Evolutionary conservation across 2,113 vertebrate genomes (phyloP).

Genomic region (Oenanthe melanoleuca): DNA sequence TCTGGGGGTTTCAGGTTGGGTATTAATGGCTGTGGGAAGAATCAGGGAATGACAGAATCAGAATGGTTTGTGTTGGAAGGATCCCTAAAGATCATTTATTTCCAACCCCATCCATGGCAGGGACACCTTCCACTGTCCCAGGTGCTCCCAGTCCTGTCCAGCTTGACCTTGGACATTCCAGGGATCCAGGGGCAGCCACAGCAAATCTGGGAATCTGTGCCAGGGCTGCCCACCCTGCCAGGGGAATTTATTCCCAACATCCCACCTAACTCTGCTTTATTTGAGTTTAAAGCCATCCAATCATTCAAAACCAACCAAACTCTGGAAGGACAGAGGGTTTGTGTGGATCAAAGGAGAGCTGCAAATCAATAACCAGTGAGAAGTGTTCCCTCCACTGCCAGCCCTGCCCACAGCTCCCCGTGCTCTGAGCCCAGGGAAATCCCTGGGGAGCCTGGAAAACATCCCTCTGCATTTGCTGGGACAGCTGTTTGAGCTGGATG

Average conservation of each 20-base stretch:
- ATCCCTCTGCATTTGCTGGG: background rate
- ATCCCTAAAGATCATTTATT: no score
- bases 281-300: background rate
- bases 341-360: background rate
- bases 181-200: background rate
- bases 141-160: background rate
- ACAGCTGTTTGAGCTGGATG: background rate
- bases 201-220: background rate
- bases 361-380: background rate
- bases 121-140: no score
- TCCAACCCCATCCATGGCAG: no score
- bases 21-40: no score
- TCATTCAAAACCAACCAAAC: background rate
- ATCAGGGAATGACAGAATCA: no score
- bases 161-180: background rate
- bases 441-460: background rate
- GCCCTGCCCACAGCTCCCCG: fast-evolving
- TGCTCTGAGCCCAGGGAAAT: background rate
- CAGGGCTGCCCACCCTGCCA: background rate
- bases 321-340: background rate
- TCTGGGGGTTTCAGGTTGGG: no score
- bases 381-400: background rate
- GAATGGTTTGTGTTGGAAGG: no score
- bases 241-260: fast-evolving
- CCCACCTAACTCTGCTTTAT: background rate